Conservation (phyloP, 2,888 invertebrate species). For the Amphiduros pacificus region DNA sequence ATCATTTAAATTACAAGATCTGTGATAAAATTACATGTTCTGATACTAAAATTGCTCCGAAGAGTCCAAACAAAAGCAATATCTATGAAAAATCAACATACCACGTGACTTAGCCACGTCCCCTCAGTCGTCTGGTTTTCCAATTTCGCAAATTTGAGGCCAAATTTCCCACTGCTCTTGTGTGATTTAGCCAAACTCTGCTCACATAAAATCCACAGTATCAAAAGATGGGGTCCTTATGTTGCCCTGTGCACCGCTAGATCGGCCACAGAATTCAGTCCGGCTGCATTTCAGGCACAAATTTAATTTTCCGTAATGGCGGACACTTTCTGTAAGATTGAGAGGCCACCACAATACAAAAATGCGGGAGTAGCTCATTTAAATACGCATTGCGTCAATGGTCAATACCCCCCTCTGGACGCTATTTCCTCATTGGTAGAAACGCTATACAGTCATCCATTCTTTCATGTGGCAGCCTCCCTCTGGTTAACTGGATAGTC, state of each 20-base stretch:
- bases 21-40: no score
- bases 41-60: no score
- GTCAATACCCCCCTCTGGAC: slow-evolving; percentile 13
- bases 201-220: not conserved
- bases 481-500: no score
- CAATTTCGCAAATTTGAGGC: slow-evolving; percentile 4
- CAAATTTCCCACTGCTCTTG: not conserved
- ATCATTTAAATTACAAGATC: no score
- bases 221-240: slow-evolving; percentile 6
- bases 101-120: slow-evolving; percentile 26
- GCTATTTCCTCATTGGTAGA: slow-evolving; percentile 8
- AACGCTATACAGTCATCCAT: no score
- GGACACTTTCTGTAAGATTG: slow-evolving; percentile 9
- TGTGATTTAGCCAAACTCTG: not conserved
- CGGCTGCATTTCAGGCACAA: not conserved
- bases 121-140: not conserved
- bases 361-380: slow-evolving; percentile 15
- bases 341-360: slow-evolving; percentile 20
- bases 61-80: slow-evolving; percentile 6
- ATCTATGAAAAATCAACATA: slow-evolving; percentile 6
- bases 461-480: no score
- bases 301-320: slow-evolving; percentile 17
- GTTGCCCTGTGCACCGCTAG: not conserved
- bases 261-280: not conserved
- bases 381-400: slow-evolving; percentile 21